These are phyloP conservation scores for Muscicapa striata DNA, from an alignment of 2,797 vertebrate species.

Conservation along the genomic window DNA sequence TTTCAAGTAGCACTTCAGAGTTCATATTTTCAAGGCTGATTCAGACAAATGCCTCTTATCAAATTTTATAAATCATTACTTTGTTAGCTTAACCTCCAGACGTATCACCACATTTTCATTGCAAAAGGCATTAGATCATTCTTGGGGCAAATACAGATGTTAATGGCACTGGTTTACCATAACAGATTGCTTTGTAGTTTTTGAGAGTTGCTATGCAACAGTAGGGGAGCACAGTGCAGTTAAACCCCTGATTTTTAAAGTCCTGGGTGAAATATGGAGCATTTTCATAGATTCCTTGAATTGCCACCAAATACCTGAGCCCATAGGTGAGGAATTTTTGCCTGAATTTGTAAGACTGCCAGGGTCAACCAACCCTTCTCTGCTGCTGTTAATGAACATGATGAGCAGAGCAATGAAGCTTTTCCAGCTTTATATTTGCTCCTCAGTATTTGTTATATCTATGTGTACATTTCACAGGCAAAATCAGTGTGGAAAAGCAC, in stretches of 20 bases:
- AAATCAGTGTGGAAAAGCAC: constrained; percentile 17
- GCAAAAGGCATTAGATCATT: constrained; percentile 68
- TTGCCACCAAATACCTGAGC: not conserved
- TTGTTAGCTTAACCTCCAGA: constrained; percentile 57
- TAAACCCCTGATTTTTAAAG: constrained; percentile 39
- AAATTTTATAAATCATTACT: constrained; percentile 71
- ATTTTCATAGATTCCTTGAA: not conserved
- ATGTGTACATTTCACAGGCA: not conserved
- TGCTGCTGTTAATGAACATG: not conserved
- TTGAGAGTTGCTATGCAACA: constrained; percentile 76
- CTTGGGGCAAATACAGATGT: constrained; percentile 76
- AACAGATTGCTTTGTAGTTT: constrained; percentile 74
- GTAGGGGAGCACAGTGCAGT: constrained; percentile 30
- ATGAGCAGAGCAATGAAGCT: not conserved
- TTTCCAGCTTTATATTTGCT: not conserved
- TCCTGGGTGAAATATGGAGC: constrained; percentile 18
- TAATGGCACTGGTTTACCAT: constrained; percentile 72
- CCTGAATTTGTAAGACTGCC: constrained; percentile 9
- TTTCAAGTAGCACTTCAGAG: constrained; percentile 72
- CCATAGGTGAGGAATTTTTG: constrained; percentile 19
- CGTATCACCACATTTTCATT: constrained; percentile 28
- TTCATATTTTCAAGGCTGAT: constrained; percentile 70
- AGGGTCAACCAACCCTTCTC: not conserved
- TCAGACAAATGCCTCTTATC: constrained; percentile 58
- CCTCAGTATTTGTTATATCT: not conserved